These are phyloP conservation scores for Dasyurus viverrinus DNA, from an alignment of 2,113 vertebrate species.

Conservation along the genomic window DNA sequence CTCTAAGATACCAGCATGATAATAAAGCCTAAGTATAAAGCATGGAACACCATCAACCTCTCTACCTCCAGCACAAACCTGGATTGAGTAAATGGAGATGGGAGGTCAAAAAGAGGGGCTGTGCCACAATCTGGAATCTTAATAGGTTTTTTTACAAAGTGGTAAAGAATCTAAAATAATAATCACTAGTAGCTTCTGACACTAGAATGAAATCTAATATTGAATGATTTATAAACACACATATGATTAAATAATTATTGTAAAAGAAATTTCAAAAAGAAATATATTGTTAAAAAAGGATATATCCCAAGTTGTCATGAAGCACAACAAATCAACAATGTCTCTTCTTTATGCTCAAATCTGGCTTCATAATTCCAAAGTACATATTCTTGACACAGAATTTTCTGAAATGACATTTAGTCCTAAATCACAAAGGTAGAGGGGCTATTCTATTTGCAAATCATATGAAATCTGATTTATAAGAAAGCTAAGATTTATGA, in stretches of 20 bases:
- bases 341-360: not conserved
- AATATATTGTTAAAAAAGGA: not conserved
- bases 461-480: not conserved
- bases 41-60: not conserved
- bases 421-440: not conserved
- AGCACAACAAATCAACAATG: not conserved
- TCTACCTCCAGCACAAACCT: not conserved
- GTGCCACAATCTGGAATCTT: not conserved
- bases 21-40: not conserved
- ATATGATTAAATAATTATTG: not conserved
- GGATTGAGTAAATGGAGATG: not conserved
- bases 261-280: not conserved
- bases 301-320: not conserved
- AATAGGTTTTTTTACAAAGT: not conserved
- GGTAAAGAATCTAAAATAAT: not conserved
- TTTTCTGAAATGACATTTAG: not conserved
- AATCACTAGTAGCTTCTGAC: not conserved
- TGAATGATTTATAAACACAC: not conserved
- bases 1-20: not conserved
- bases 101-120: not conserved
- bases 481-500: not conserved
- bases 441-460: not conserved
- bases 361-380: not conserved
- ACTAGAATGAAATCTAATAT: not conserved
- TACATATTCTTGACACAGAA: not conserved